Evolutionary conservation across 2,797 vertebrate species (phyloP).

Genomic region (Mallotus villosus): DNA sequence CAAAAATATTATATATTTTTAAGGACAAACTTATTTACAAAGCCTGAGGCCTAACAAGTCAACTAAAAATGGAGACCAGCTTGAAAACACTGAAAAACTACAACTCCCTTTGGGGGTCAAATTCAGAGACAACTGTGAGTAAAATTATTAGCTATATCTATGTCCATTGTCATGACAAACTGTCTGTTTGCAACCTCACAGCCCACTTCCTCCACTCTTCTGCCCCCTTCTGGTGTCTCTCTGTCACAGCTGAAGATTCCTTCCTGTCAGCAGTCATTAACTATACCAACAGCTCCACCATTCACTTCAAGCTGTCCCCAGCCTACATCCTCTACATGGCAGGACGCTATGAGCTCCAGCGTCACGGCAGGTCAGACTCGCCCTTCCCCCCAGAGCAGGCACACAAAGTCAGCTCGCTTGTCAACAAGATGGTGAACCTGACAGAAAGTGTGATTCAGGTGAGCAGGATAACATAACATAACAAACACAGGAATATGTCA

Average conservation of each 20-base stretch:
- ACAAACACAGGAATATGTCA: not conserved
- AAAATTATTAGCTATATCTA: not conserved
- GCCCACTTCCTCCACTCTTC: constrained; percentile 25
- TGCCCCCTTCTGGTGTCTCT: constrained; percentile 49
- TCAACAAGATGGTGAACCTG: constrained; percentile 89
- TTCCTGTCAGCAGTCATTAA: constrained; percentile 91
- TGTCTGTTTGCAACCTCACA: not conserved
- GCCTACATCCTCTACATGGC: constrained; percentile 87
- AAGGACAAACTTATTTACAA: not conserved
- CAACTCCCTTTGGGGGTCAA: constrained; percentile 79
- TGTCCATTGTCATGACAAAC: not conserved
- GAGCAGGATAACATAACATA: constrained; percentile 43
- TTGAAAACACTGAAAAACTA: constrained; percentile 31
- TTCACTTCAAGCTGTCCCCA: constrained; percentile 91
- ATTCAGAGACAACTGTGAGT: constrained; percentile 85
- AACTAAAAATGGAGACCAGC: constrained; percentile 57
- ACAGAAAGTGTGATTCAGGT: constrained; percentile 90
- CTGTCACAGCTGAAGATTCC: constrained; percentile 81
- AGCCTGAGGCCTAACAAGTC: not conserved
- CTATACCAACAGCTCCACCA: constrained; percentile 90
- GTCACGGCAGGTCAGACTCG: constrained; percentile 53
- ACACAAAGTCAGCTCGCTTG: constrained; percentile 74
- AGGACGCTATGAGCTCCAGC: constrained; percentile 81
- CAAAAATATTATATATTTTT: not conserved
- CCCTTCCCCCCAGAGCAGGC: constrained; percentile 69